Evolutionary conservation across 2,888 invertebrate species (phyloP), one percentile per base, ranked within the genome.

Genomic region (Dryobota labecula): DNA sequence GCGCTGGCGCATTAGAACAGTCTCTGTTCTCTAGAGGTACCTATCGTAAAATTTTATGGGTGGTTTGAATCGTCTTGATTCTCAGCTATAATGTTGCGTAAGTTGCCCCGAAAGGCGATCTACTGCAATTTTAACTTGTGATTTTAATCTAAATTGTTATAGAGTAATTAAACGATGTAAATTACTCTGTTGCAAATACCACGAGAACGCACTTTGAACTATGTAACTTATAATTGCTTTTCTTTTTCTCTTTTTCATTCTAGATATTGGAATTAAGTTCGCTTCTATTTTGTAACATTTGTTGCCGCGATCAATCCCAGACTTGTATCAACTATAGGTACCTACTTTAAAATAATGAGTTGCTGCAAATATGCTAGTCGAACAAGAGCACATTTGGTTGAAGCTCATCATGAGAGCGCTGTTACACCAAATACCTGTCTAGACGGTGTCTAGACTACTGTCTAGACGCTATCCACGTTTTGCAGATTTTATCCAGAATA

Each of bases 351-450:
- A 30, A 30, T 63, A 64, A 81, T 85, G 74, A 66, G 77, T 79
- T 78, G 70, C 66, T 82, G 81, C 84, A 84, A 88, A 87, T 86
- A 87, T 88, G 85, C 84, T 87, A 82, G 82, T 87, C 77, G 85
- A 87, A 84, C 84, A 88, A 88, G 86, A 89, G 87, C 87, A 87
- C 86, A 91, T 92, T 94, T 90, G 89, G 91, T 91, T 84, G 87
- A 86, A 90, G 88, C 92, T 92, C 91, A 92, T 94, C 90, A 91
- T 87, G 88, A 92, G 91, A 92, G 87, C 90, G 90, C 87, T 90
- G 91, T 92, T 91, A 90, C 87, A 92, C 92, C 91, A 90, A 94
- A 94, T 95, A 95, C 94, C 94, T 93, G 95, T 95, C 95, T 96
- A 96, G 95, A 96, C 95, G 72, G 33, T 64, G 95, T 95, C 95